Base-by-base conservation (phyloP, 2,113 vertebrate genomes). In the Nesoenas mayeri region DNA sequence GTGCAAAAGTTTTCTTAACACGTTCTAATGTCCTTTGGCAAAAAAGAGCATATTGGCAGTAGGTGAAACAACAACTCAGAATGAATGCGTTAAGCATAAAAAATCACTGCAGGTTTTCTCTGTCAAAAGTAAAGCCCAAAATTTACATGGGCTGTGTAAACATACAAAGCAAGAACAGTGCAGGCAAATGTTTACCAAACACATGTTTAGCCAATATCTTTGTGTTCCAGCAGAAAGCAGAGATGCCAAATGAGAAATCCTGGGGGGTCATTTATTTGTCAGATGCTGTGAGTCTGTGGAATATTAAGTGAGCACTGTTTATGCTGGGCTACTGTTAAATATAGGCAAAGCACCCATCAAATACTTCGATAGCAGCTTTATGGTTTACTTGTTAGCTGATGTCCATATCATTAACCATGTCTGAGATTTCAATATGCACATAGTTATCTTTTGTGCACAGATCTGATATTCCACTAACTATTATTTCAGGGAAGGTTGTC, bases 121-220 rank as follows among this genome's bases (percentile, higher is more conserved):
- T 82, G 31, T 85, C 48, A 69, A 79, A 91, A 90, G 10, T 61
- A 79, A 93, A 89, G 47, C 48, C 86, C 4, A 61, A 85, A 48
- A 94, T 91, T 82, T 89, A 64, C 48, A 79, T 64, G 26, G 53
- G 9, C 53, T 91, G 20, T 93, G 32, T 91, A 91, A 94, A 91
- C 50, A 95, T 2, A 79, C 66, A 83, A 88, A 73, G 26, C 57
- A 90, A 72, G 79, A 91, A 61, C 66, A 58, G 58, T 53, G 14
- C 70, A 93, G 70, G 38, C 15, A 51, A 82, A 69, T 88, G 58
- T 93, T 94, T 91, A 75, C 40, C 79, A 57, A 44, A 40, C 20
- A 32, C 38, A 32, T 31, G n/a, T 82, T 94, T 91, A 82, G 38
- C n/a, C 79, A 61, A 3, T 50, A 50, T 65, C 4, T n/a, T 31